Base-by-base conservation (phyloP, 2,797 vertebrate species). In the Otus scops region DNA sequence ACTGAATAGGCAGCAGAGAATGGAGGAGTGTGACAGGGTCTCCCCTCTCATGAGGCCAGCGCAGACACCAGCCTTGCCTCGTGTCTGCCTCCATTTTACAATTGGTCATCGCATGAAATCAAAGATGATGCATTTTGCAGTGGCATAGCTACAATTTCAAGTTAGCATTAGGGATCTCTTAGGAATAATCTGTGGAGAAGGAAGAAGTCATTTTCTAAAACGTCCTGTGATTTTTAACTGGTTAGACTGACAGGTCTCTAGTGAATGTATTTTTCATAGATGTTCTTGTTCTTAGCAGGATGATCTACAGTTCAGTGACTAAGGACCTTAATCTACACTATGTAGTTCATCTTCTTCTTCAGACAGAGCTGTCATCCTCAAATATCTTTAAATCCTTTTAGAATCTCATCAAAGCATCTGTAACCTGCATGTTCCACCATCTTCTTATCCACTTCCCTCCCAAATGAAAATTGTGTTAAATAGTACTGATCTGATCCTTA, bases 331-430 rank as follows among this genome's bases (percentile, higher is more conserved):
- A 88, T 91, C 84, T 85, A 11, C 3, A 4, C 39, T 77, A n/a
- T 2, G 1, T 77, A 70, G 60, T 84, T 93, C 76, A 24, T 83
- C 27, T 77, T 87, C 74, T 89, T 56, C 30, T 64, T 92, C 56
- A 88, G 64, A 63, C 56, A 88, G 88, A 85, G 24, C 60, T 92
- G n/a, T 86, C 64, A 73, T 76, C 73, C 80, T 83, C 78, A 74
- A 74, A 27, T 90, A 47, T 67, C 39, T 90, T 86, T 74, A 91
- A 93, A 93, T 84, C 73, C 77, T 22, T 81, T 86, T 91, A 86
- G 77, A 88, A 74, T 78, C 60, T 63, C 15, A 2, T 85, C 47
- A 69, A 30, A 85, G 28, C 48, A 74, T 77, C 80, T 93, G 68
- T 83, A 88, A 86, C 60, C 43, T 84, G 27, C 19, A 12, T 38